These are phyloP conservation scores for Muraenolepis orangiensis DNA, from an alignment of 2,797 vertebrate species.

Conservation along the genomic window DNA sequence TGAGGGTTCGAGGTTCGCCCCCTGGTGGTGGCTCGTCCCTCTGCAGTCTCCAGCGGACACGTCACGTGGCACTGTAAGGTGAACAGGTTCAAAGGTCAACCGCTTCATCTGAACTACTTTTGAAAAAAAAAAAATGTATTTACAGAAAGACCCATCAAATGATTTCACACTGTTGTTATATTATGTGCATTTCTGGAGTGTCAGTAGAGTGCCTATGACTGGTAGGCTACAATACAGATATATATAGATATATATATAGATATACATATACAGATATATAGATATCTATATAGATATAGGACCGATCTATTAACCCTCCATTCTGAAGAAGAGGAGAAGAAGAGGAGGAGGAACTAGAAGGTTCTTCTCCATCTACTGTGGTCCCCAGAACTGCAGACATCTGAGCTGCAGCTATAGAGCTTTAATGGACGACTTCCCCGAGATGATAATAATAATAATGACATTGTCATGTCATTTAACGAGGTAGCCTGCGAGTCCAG, in stretches of 20 bases:
- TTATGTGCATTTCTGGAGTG: background rate
- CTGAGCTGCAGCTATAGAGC: background rate
- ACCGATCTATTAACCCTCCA: no score
- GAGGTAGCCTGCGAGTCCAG: background rate
- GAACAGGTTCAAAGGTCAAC: slow-evolving; percentile 43
- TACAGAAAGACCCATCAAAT: background rate
- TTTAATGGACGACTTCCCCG: background rate
- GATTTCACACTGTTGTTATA: background rate
- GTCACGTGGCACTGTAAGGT: slow-evolving; percentile 34
- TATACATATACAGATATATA: no score
- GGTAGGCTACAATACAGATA: no score
- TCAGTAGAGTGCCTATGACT: background rate
- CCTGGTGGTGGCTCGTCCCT: slow-evolving; percentile 2
- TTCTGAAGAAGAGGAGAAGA: no score
- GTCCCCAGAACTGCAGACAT: no score
- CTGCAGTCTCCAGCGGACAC: slow-evolving; percentile 15
- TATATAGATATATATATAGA: no score
- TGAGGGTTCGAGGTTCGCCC: slow-evolving; percentile 7
- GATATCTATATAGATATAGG: no score
- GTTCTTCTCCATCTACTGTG: no score
- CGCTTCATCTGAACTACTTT: background rate
- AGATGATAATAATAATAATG: background rate
- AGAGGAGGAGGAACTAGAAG: no score
- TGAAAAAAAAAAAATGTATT: background rate
- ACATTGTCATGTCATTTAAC: background rate